Evolutionary conservation across 2,888 invertebrate species (phyloP).

Genomic region (Peribatodes rhomboidaria): DNA sequence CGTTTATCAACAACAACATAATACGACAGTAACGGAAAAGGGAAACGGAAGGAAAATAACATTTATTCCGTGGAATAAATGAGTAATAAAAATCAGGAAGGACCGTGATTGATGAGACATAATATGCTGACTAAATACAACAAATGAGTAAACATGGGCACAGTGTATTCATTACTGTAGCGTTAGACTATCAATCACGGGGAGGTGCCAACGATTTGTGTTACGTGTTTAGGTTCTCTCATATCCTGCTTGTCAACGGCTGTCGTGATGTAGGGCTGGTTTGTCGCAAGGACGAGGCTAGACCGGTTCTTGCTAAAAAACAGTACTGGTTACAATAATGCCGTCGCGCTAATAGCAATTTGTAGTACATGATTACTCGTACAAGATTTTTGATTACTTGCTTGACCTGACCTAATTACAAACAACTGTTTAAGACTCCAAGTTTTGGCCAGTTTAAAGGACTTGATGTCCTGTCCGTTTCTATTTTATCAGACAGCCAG

Average conservation of each 20-base stretch:
- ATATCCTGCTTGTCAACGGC: conserved; percentile 16
- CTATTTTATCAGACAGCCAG: too few species aligned
- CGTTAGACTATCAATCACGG: conserved; percentile 27
- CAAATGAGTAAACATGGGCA: conserved; percentile 40
- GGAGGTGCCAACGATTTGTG: conserved; percentile 25
- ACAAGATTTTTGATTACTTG: too few species aligned
- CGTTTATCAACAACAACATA: conserved; percentile 58
- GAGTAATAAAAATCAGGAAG: conserved; percentile 49
- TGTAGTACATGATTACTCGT: too few species aligned
- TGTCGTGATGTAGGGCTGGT: background rate
- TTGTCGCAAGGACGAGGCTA: background rate
- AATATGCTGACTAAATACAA: conserved; percentile 49
- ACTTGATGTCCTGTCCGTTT: too few species aligned
- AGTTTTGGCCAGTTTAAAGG: too few species aligned
- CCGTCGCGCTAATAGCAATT: background rate
- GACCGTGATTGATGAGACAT: conserved; percentile 51
- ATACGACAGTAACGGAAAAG: conserved; percentile 52
- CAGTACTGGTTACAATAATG: background rate
- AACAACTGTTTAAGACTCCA: too few species aligned
- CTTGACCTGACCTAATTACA: too few species aligned
- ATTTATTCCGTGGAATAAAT: conserved; percentile 53
- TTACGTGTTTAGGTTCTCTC: conserved; percentile 13
- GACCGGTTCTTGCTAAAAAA: background rate
- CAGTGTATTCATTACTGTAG: conserved; percentile 36
- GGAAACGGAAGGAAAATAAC: conserved; percentile 52